Evolutionary conservation across 2,888 invertebrate genomes (phyloP), one percentile per base, ranked within the genome.

Genomic region (Neuroscelio doddi): DNA sequence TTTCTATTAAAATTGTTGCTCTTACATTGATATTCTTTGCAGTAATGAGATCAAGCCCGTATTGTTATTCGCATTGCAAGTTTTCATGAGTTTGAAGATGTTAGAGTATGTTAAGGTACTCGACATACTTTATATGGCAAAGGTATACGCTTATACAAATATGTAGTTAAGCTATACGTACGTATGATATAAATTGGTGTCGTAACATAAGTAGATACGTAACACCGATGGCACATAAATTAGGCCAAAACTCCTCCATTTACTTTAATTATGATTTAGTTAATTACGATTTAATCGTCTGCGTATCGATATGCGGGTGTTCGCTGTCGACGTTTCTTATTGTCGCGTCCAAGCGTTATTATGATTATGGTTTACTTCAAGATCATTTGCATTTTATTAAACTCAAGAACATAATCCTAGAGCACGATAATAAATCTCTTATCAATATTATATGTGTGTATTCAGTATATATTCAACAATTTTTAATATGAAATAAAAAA

Each of bases 161-260:
- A 61, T 44, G 27, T 58, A 51, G 21, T 38, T 30, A 21, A 5
- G 21, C 21, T 21, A 21, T 21, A 21, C 21, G 21, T 52, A 53
- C 47, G 53, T 62, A 52, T 63, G 38, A 66, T 27, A 50, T 56
- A 64, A 34, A 50, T 52, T 55, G 39, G 44, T 45, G 45, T 34
- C 32, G 49, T 21, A 21, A 57, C 36, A 15, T 59, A 41, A 55
- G 45, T 59, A 59, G 64, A 63, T 69, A 71, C 71, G 59, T 62
- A 69, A 73, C 71, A 74, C 71, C 66, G 71, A 79, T 71, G 75
- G 77, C 72, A 75, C 70, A 73, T 71, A 74, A 72, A 75, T 80
- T 76, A 79, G 77, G 72, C 75, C 76, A 73, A 71, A 74, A 70
- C 64, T 77, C 58, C 29, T 21, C n/a, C 5, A 21, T 9, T 5